A percentile compares a stretch with the other conserved stretches of the same genome.
Evolutionary conservation across 2,797 vertebrate genomes (phyloP).

Genomic region (Corythornis leucogaster): DNA sequence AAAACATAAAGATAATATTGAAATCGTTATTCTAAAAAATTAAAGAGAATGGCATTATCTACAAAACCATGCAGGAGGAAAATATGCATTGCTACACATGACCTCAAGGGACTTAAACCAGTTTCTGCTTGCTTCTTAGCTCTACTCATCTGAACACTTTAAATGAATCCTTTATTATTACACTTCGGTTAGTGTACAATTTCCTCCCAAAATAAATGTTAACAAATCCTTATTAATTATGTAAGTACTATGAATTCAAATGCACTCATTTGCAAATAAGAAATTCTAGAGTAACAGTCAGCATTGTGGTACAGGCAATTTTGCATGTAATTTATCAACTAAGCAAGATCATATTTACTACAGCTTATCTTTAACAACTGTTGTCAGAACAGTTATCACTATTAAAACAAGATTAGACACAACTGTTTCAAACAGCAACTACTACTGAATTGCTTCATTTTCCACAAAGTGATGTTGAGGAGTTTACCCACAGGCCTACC

Average conservation of each 20-base stretch:
- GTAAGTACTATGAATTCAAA: slow-evolving; percentile 1
- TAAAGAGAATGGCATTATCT: slow-evolving; percentile 27
- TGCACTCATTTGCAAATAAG: background rate
- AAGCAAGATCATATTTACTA: background rate
- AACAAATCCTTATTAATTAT: slow-evolving; percentile 30
- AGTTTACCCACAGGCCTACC: slow-evolving; percentile 68
- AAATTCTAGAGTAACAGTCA: background rate
- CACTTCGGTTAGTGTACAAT: background rate
- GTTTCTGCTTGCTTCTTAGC: slow-evolving; percentile 12
- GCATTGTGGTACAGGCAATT: background rate
- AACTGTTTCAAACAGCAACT: slow-evolving; percentile 31
- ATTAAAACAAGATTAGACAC: slow-evolving; percentile 14
- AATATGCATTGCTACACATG: background rate
- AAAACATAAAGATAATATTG: slow-evolving; percentile 24
- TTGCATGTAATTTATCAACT: background rate
- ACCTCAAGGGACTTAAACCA: background rate
- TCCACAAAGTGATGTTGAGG: slow-evolving; percentile 56
- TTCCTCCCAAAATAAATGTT: background rate
- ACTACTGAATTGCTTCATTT: slow-evolving; percentile 45
- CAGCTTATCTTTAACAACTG: background rate
- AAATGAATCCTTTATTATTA: background rate
- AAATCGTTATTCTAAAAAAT: slow-evolving; percentile 24
- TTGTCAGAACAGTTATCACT: slow-evolving; percentile 4
- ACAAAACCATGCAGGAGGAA: slow-evolving; percentile 24
- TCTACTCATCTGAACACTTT: background rate